phyloP scores from a whole-genome alignment of 2,113 vertebrate genomes.

The Ursus arctos region DNA sequence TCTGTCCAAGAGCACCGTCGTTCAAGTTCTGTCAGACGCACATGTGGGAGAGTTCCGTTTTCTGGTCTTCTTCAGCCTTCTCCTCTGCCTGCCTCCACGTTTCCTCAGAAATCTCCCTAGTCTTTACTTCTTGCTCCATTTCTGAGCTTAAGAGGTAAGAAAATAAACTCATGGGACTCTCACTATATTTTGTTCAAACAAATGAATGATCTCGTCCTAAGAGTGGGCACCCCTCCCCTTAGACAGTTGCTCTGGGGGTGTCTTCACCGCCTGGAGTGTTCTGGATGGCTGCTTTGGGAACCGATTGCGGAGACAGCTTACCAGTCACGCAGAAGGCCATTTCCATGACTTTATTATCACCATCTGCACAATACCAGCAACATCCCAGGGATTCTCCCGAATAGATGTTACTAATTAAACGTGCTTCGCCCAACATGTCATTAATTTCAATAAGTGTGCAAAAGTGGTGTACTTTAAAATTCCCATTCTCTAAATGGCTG shows the following conservation, averaged over 20 bases:
- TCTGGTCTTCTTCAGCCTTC: slow-evolving; percentile 72
- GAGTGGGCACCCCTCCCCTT: rapidly evolving
- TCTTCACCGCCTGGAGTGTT: rapidly evolving
- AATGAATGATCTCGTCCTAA: not conserved
- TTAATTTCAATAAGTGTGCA: not conserved
- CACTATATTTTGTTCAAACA: not conserved
- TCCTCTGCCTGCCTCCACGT: slow-evolving; percentile 58
- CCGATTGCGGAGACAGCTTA: not conserved
- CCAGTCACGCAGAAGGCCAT: not conserved
- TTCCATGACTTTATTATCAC: rapidly evolving
- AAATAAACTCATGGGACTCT: not conserved
- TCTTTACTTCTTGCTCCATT: not conserved
- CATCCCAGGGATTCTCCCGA: not conserved
- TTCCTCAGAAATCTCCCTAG: not conserved
- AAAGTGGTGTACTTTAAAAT: not conserved
- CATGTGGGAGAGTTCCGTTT: not conserved
- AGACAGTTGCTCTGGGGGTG: rapidly evolving
- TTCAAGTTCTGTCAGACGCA: rapidly evolving
- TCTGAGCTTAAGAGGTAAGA: not conserved
- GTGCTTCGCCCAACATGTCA: rapidly evolving
- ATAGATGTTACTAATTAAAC: rapidly evolving
- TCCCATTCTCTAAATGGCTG: not conserved
- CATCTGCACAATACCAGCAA: rapidly evolving
- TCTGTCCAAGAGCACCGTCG: rapidly evolving
- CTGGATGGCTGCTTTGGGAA: not conserved